These are phyloP conservation scores for Exephanes ischioxanthus DNA, from an alignment of 2,888 invertebrate genomes.

Conservation along the genomic window DNA sequence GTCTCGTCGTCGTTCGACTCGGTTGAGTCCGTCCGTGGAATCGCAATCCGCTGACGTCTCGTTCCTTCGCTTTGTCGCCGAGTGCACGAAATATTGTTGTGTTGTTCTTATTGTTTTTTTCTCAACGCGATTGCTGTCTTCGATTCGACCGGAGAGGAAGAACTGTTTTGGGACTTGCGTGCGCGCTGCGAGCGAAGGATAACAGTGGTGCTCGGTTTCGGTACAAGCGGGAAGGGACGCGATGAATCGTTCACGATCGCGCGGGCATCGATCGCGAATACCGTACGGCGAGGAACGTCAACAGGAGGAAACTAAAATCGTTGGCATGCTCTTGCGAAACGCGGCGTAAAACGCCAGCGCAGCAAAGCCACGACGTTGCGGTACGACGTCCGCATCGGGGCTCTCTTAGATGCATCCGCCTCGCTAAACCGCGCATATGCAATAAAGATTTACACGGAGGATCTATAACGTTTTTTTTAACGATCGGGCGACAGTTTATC, in stretches of 20 bases:
- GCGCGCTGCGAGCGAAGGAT: not conserved
- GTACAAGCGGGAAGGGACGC: constrained; percentile 46
- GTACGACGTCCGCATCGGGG: constrained; percentile 13
- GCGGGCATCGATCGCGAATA: constrained; percentile 69
- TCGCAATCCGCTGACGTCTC: constrained; percentile 83
- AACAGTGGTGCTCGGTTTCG: constrained; percentile 35
- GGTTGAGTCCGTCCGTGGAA: constrained; percentile 78
- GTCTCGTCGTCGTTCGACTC: constrained; percentile 80
- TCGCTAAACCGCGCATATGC: constrained; percentile 40
- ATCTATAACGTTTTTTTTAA: constrained; percentile 9
- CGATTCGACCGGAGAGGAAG: too few relatives aligned
- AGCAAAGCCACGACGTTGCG: not conserved
- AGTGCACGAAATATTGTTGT: not conserved
- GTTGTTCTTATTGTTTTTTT: too few relatives aligned
- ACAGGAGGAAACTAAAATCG: constrained; percentile 67
- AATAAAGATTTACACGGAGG: constrained; percentile 1
- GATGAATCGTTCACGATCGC: constrained; percentile 65
- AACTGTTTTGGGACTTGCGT: not conserved
- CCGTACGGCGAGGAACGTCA: constrained; percentile 66
- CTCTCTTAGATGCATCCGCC: constrained; percentile 41
- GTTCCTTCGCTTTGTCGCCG: constrained; percentile 39
- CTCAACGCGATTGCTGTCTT: too few relatives aligned
- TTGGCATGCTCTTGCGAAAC: constrained; percentile 65
- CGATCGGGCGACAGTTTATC: constrained; percentile 34
- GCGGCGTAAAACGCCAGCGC: not conserved